Evolutionary conservation across 2,113 vertebrate species (phyloP).

Genomic region (Lichenostomus cassidix): DNA sequence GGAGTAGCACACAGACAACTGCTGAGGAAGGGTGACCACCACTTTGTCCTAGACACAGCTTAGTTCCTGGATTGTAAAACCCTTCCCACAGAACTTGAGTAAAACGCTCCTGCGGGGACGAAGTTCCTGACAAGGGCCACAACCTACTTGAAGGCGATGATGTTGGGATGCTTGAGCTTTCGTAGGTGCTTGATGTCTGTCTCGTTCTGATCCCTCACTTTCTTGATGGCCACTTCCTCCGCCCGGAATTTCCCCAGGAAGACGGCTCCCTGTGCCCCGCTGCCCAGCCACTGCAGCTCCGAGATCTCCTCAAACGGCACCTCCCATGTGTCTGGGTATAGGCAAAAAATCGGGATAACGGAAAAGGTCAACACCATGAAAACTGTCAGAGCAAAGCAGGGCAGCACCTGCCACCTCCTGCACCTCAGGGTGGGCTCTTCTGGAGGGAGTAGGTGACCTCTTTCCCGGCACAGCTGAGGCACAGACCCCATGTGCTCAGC

Average conservation of each 20-base stretch:
- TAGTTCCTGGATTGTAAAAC: not conserved
- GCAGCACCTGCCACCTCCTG: not conserved
- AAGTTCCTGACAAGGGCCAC: not conserved
- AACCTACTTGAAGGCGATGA: conserved; percentile 97
- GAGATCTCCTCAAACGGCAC: conserved; percentile 98
- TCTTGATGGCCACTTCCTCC: conserved; percentile 98
- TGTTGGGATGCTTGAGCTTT: conserved; percentile 97
- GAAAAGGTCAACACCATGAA: not conserved
- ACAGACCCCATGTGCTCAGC: accelerated
- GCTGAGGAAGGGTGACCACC: not conserved
- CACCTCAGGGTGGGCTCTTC: not conserved
- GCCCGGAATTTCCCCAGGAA: conserved; percentile 94
- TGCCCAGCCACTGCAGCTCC: conserved; percentile 97
- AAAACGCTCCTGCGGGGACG: not conserved
- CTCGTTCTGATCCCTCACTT: conserved; percentile 97
- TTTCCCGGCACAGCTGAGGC: not conserved
- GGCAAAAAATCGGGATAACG: not conserved
- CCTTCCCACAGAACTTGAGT: too few species aligned
- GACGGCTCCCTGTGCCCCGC: conserved; percentile 94
- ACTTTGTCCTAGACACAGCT: not conserved
- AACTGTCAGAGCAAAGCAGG: not conserved
- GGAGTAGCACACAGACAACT: not conserved
- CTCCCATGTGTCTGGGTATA: conserved; percentile 92
- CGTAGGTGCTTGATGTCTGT: conserved; percentile 97
- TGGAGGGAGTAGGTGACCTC: not conserved